Base-by-base conservation (phyloP, 2,888 invertebrate species). In the Neoaliturus tenellus region DNA sequence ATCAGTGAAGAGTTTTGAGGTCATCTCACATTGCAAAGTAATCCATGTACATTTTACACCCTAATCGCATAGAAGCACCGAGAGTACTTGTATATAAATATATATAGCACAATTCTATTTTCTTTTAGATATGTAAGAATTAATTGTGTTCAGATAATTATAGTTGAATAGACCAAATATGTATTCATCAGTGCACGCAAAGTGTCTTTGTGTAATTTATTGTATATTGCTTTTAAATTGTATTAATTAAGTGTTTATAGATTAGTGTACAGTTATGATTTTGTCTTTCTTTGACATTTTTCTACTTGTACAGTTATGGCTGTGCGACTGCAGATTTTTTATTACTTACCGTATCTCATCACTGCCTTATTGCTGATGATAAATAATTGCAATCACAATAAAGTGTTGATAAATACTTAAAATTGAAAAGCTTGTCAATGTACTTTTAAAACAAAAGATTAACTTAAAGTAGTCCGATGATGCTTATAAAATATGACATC, bases 141-240 rank as follows among this genome's bases (percentile, higher is more conserved):
- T 75, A 44, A 44, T 75, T 75, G 75, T 75, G 75, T 75, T 75
- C 75, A 75, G 35, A 39, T 75, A 75, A 71, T 75, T 23, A 75
- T 75, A 75, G 75, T 44, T 28, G 25, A 48, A 6, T 75, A 75
- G 48, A 75, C 75, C 75, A 75, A 75, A 75, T 44, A 75, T 41
- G 39, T 75, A 75, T 75, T 39, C 75, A 28, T 44, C 10, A 25
- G 23, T 75, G 44, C 31, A 28, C 28, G 6, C 28, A 48, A 44
- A 28, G 39, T 75, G 35, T 20, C 17, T 48, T 44, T 28, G 44
- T 75, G 48, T 44, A 44, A 44, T 75, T 44, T 44, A 44, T 41
- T 75, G 48, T 75, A 75, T 28, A 44, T 75, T 44, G 75, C 75
- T 75, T 75, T 44, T 35, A 48, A 44, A 5, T 33, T n/a, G n/a